Evolutionary conservation across 1,140 invertebrate species (phyloP), one percentile per base, ranked within the genome.

Genomic region (Panagrolaimus sp.): DNA sequence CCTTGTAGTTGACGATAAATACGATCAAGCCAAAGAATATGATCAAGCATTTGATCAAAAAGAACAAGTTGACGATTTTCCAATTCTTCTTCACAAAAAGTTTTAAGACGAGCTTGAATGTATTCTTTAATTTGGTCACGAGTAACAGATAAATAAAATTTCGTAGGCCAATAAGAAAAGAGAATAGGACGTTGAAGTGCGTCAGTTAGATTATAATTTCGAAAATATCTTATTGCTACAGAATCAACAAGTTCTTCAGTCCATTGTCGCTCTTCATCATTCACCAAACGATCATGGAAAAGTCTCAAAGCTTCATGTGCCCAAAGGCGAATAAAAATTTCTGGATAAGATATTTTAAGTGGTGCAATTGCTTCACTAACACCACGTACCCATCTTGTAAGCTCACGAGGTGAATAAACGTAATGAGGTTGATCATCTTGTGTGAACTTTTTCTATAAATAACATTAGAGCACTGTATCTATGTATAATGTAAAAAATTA

Each of bases 371-470:
- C 96, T 86, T 99, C 96, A 84, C 93, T 97, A 70, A 99, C 98
- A 69, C 96, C 96, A 61, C 96, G 87, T 5, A 99, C 95, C 96
- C 96, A 99, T 71, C 96, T 85, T 0, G 96, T 98, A 91, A 99
- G 93, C 86, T 99, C 96, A 84, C 96, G 88, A n/a, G 96, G 96
- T 70, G 93, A 97, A 85, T 98, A 98, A 0, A 99, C 93, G 83
- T 99, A 99, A 84, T 99, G 96, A 0, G 96, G 96, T 84, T 99
- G 96, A 92, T 98, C 98, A 84, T 99, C 96, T 86, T 98, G 95
- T 0, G 96, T 99, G 83, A 99, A 99, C 63, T 89, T 87, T 84
- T 98, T 95, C 87, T 87, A 70, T 63, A 14, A 42, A 45, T 20
- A n/a, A 1, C n/a, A n/a, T 5, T 38, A 14, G 31, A 14, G 38